Evolutionary conservation across 2,113 vertebrate genomes (phyloP).

Genomic region (Corapipo altera): DNA sequence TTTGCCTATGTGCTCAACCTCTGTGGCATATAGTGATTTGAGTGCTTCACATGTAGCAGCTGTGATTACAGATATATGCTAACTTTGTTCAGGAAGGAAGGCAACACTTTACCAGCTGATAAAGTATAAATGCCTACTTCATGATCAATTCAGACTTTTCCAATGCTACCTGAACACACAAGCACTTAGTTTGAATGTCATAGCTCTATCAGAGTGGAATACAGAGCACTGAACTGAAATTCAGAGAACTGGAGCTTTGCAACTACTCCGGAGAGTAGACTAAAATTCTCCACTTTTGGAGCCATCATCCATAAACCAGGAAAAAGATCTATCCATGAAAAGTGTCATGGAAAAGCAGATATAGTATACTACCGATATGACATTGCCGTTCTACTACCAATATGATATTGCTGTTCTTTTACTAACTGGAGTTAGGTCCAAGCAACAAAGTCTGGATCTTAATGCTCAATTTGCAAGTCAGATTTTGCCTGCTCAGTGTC

Average conservation of each 20-base stretch:
- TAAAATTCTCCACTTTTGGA: not conserved
- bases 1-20: not conserved
- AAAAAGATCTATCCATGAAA: not conserved
- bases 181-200: not conserved
- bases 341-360: not conserved
- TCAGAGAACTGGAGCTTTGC: not conserved
- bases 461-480: not conserved
- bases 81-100: not conserved
- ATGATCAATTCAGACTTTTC: not conserved
- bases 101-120: not conserved
- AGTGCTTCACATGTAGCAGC: not conserved
- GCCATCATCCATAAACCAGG: not conserved
- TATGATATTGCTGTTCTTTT: not conserved
- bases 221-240: not conserved
- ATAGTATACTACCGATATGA: not conserved
- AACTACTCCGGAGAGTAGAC: not conserved
- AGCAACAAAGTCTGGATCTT: not conserved
- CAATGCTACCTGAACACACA: not conserved
- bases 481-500: not conserved
- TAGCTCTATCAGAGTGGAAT: not conserved
- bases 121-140: not conserved
- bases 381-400: not conserved
- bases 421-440: not conserved
- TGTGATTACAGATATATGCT: not conserved
- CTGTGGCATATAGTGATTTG: not conserved